Percentiles rank a stretch among this genome's conserved stretches.
Evolutionary conservation across 2,797 vertebrate species (phyloP).

Genomic region (Glossophaga mutica): DNA sequence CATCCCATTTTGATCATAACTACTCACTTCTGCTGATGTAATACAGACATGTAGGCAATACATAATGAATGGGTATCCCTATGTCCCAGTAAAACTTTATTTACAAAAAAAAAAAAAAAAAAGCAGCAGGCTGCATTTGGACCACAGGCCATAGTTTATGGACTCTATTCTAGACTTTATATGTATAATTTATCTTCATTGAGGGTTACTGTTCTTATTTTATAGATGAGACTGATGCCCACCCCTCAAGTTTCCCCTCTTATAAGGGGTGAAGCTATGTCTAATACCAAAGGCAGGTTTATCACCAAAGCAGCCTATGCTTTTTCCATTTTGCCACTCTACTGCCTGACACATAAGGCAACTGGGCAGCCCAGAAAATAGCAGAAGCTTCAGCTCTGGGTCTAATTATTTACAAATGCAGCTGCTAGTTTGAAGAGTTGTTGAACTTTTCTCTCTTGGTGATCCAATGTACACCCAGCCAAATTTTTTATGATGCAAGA

Average conservation of each 20-base stretch:
- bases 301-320: neutral
- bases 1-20: neutral
- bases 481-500: neutral
- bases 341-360: neutral
- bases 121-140: neutral
- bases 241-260: neutral
- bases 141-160: neutral
- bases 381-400: neutral
- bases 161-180: neutral
- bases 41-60: neutral
- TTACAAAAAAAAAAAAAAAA: constrained; percentile 1
- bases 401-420: neutral
- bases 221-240: neutral
- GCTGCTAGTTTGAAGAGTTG: neutral
- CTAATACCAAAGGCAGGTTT: neutral
- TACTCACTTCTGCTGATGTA: neutral
- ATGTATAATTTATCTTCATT: neutral
- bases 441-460: neutral
- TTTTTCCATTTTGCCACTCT: neutral
- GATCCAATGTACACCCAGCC: neutral
- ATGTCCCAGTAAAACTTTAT: neutral
- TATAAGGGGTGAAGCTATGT: neutral
- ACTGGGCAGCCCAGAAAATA: neutral
- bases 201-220: neutral
- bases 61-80: neutral